Conservation (phyloP, 2,113 vertebrate genomes). For the Notechis scutatus region DNA sequence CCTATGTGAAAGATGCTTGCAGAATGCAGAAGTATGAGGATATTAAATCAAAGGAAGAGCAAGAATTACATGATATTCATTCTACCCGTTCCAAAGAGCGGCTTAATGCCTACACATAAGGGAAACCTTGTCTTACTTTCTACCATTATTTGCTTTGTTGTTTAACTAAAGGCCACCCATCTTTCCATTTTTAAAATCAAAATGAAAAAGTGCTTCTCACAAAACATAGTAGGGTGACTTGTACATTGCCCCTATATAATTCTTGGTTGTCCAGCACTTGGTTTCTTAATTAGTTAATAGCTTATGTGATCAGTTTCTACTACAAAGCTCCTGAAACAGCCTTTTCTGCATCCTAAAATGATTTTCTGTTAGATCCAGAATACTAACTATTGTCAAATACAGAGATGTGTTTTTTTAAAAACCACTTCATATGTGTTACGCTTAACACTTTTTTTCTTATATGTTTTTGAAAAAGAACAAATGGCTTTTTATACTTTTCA, state of each 20-base stretch:
- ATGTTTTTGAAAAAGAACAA: constrained; percentile 73
- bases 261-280: constrained; percentile 73
- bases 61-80: constrained; percentile 98
- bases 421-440: constrained; percentile 71
- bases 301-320: constrained; percentile 67
- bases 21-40: constrained; percentile 99
- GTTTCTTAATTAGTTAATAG: constrained; percentile 69
- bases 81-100: constrained; percentile 99
- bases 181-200: constrained; percentile 67
- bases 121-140: constrained; percentile 46
- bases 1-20: constrained; percentile 97
- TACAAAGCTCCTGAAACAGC: constrained; percentile 72
- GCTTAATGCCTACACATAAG: constrained; percentile 98
- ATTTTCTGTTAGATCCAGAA: constrained; percentile 64
- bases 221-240: constrained; percentile 71
- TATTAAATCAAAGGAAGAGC: constrained; percentile 99
- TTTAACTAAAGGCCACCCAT: constrained; percentile 76
- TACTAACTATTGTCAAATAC: constrained; percentile 69
- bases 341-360: constrained; percentile 60
- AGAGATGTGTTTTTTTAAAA: constrained; percentile 72
- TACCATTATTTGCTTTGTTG: constrained; percentile 71
- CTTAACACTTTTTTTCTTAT: constrained; percentile 78
- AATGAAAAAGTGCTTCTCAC: constrained; percentile 76
- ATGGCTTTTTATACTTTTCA: constrained; percentile 85
- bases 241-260: constrained; percentile 55